Evolutionary conservation across 2,797 vertebrate genomes (phyloP), one percentile per base, ranked within the genome.

Genomic region (Loriculus beryllinus): DNA sequence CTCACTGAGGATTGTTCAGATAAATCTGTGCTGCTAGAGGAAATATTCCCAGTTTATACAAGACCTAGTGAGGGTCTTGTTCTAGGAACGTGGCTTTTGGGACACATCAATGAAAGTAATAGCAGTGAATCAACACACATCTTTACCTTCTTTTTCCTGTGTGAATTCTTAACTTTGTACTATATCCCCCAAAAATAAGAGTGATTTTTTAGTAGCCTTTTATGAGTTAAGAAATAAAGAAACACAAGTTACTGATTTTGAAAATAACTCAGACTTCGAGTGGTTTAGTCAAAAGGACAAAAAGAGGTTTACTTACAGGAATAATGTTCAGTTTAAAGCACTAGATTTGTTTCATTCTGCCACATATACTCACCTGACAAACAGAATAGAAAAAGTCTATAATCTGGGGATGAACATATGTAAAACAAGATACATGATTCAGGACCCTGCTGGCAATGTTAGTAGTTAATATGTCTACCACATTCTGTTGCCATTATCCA

Each of bases 391-490:
- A 93, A 86, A 77, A 28, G 28, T 9, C 65, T 51, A 1, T 37
- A 43, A 83, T 31, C 29, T 52, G 62, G 14, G 42, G 39, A 28
- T 9, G 21, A 83, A 75, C 9, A 29, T 64, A 86, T 62, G 47
- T 51, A 54, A 81, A 83, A 35, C 14, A 48, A 28, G 2, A 45
- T 60, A 20, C 25, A 10, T 69, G 42, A 90, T 52, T 86, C 31
- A 37, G 39, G 28, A 72, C 8, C 18, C 48, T 31, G 13, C 22
- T 67, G 29, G 35, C 89, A 69, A 75, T n/a, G 57, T 47, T 28
- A 91, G 45, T 57, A 83, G 54, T 76, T 88, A 86, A 11, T 83
- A 89, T 86, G 87, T 82, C 65, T 59, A 85, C 2, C 2, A 23
- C 17, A 56, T 48, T 49, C 56, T 56, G 12, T 31, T 86, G 54